Conservation (phyloP, 2,797 vertebrate genomes). For the Platalea minor region DNA sequence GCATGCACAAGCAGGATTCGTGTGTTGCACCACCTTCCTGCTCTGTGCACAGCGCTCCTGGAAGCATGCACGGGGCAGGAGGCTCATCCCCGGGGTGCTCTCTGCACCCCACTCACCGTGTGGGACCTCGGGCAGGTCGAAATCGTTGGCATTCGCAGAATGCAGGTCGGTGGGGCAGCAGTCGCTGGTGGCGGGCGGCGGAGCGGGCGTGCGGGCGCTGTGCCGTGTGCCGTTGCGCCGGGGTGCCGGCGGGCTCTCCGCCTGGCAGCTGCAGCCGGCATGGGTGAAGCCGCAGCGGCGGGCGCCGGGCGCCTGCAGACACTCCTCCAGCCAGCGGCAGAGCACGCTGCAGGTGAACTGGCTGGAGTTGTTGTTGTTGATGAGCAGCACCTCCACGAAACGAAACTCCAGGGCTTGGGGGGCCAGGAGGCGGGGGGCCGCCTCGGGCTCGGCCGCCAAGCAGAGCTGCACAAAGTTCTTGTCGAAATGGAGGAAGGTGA, state of each 20-base stretch:
- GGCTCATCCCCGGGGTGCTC: fast-evolving
- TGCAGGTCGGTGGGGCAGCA: constrained; percentile 92
- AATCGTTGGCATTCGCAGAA: constrained; percentile 86
- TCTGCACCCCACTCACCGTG: constrained; percentile 81
- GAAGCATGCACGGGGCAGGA: fast-evolving
- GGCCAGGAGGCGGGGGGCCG: constrained; percentile 77
- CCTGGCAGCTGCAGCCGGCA: constrained; percentile 90
- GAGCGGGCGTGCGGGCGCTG: constrained; percentile 67
- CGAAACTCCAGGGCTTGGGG: constrained; percentile 88
- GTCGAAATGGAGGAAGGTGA: constrained; percentile 94
- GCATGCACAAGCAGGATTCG: fast-evolving
- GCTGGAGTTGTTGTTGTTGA: constrained; percentile 98
- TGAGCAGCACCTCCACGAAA: constrained; percentile 92
- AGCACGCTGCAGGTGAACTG: constrained; percentile 96
- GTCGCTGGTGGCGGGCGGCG: background rate
- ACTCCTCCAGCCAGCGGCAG: constrained; percentile 97
- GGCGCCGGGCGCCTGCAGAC: constrained; percentile 76
- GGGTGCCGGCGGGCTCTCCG: constrained; percentile 72
- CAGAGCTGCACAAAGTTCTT: constrained; percentile 97
- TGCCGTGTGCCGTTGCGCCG: constrained; percentile 78
- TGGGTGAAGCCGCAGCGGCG: constrained; percentile 89
- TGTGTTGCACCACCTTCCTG: background rate
- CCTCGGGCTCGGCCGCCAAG: constrained; percentile 82
- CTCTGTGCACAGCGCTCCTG: fast-evolving
- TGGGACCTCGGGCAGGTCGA: constrained; percentile 86